phyloP scores from a whole-genome alignment of 2,797 vertebrate species.

The Silurus lanzhouensis region DNA sequence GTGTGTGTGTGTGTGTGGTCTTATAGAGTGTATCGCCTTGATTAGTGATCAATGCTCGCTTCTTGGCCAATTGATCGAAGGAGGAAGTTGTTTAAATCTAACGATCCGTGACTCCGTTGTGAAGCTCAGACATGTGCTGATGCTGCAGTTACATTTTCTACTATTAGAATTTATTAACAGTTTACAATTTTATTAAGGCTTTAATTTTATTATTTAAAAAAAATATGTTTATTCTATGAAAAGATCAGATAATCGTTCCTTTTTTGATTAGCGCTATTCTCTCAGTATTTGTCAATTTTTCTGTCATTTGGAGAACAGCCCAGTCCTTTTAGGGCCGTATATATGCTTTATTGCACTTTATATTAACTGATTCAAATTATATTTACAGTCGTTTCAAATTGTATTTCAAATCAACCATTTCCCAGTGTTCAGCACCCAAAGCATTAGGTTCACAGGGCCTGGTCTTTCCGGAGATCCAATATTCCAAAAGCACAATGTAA shows the following conservation, averaged over 20 bases:
- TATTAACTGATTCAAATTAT: not conserved
- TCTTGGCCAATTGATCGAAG: conserved; percentile 37
- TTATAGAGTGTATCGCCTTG: conserved; percentile 10
- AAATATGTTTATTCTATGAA: not conserved
- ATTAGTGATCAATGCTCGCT: conserved; percentile 16
- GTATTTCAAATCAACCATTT: not conserved
- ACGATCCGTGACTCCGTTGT: not conserved
- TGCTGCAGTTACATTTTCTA: not conserved
- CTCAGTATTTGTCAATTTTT: not conserved
- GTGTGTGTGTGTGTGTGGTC: not conserved
- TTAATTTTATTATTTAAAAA: not conserved
- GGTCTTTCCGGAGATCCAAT: not conserved
- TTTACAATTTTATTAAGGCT: not conserved
- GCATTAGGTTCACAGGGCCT: not conserved
- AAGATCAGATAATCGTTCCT: too few relatives aligned
- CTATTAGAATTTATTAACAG: not conserved
- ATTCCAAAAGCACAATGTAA: not conserved
- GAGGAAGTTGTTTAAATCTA: conserved; percentile 28
- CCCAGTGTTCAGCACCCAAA: not conserved
- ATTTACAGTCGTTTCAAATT: not conserved
- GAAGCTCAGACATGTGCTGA: conserved; percentile 4
- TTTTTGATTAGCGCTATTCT: not conserved
- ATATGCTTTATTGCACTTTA: not conserved
- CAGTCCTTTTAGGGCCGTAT: not conserved
- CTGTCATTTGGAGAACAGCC: not conserved